Percentiles rank a stretch among this genome's conserved stretches.
Conservation (phyloP, 2,113 vertebrate genomes). For the Centropristis striata region DNA sequence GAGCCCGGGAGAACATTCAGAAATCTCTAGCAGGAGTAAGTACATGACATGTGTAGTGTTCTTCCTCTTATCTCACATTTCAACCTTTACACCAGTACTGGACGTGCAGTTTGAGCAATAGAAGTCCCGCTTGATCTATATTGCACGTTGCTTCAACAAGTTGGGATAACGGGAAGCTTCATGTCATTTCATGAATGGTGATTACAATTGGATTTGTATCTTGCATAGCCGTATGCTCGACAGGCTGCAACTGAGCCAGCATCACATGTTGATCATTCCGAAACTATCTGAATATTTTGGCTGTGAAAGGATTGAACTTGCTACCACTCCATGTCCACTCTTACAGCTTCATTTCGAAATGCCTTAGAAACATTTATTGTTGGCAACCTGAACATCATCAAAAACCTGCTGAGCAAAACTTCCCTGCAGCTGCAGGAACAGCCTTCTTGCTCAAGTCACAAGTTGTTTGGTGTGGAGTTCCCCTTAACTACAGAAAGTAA, state of each 20-base stretch:
- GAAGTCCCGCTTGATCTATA: background rate
- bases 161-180: background rate
- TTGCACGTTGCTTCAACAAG: background rate
- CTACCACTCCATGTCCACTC: background rate
- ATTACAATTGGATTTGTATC: background rate
- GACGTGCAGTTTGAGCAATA: background rate
- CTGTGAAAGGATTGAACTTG: background rate
- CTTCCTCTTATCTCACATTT: background rate
- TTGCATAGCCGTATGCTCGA: background rate
- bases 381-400: too few species aligned
- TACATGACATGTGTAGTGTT: conserved; percentile 27
- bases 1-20: conserved; percentile 99
- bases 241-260: background rate
- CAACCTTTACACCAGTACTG: background rate
- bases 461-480: background rate
- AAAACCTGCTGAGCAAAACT: background rate
- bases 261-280: background rate
- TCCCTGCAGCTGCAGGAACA: background rate
- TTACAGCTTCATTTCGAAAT: background rate
- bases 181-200: background rate
- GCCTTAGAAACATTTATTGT: too few species aligned
- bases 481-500: background rate
- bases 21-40: conserved; percentile 98
- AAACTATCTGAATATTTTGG: background rate
- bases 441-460: background rate